These are phyloP conservation scores for Baryphthengus martii DNA, from an alignment of 2,113 vertebrate species.

Conservation along the genomic window DNA sequence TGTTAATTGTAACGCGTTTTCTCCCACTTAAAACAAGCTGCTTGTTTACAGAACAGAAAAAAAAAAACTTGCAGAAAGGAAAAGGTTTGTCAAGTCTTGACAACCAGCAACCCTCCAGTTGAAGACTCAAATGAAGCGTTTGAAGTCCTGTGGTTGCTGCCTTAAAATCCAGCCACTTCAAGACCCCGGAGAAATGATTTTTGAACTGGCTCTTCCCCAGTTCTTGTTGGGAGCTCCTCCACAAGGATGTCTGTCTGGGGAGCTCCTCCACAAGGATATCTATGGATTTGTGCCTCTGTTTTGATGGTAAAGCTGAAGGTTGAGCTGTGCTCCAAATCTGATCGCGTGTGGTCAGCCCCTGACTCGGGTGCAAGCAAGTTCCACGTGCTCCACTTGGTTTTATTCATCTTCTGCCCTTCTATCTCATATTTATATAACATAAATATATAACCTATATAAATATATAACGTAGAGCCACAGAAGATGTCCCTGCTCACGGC, in stretches of 20 bases:
- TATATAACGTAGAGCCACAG: no score
- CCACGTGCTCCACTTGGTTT: neutral
- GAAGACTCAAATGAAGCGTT: neutral
- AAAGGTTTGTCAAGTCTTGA: neutral
- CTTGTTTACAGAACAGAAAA: neutral
- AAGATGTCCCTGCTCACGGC: no score
- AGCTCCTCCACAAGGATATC: no score
- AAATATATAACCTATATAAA: no score
- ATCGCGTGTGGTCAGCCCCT: fast-evolving
- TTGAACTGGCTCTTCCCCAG: neutral
- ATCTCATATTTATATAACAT: no score
- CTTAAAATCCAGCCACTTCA: no score
- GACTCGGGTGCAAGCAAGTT: neutral
- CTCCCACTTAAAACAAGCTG: neutral
- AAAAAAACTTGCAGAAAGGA: neutral
- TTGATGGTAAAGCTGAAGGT: neutral
- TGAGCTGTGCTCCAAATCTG: neutral
- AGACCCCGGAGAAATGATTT: neutral
- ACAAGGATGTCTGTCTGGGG: no score
- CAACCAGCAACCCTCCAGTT: neutral
- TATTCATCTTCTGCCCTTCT: no score
- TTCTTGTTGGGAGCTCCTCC: neutral
- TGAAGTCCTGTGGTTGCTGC: neutral
- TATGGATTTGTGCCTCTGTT: neutral
- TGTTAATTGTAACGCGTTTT: neutral